Evolutionary conservation across 2,113 vertebrate genomes (phyloP).

Genomic region (Alligator sinensis): DNA sequence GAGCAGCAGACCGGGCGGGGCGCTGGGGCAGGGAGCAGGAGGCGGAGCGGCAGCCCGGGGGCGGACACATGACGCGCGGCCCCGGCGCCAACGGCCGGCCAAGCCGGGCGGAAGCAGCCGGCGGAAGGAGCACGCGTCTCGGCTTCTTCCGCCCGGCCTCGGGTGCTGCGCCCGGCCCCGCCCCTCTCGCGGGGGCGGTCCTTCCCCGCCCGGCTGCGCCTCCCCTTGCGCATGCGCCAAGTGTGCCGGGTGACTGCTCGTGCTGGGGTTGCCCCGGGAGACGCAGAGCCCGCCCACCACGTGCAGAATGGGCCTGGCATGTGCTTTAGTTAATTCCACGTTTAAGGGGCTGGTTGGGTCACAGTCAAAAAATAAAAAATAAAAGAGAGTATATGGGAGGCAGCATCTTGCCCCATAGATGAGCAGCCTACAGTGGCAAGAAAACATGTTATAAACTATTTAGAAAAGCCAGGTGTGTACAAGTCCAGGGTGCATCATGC

Average conservation of each 20-base stretch:
- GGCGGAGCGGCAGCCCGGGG: background rate
- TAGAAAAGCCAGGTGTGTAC: no score
- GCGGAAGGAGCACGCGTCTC: background rate
- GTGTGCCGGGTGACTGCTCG: no score
- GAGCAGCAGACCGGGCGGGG: background rate
- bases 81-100: background rate
- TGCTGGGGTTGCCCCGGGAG: background rate
- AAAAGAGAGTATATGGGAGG: no score
- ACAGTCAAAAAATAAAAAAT: no score
- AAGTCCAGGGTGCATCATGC: no score
- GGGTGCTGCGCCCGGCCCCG: no score
- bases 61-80: background rate
- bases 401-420: no score
- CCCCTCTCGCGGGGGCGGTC: no score
- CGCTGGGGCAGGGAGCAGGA: background rate
- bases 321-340: no score
- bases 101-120: constrained; percentile 23
- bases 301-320: background rate
- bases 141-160: background rate
- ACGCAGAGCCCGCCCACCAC: background rate
- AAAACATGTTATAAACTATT: no score
- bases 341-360: no score
- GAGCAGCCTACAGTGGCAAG: no score
- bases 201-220: background rate
- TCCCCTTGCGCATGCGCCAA: constrained; percentile 38